A percentile compares a stretch with the other conserved stretches of the same genome.
Conservation (phyloP, 2,113 vertebrate species). For the Nestor notabilis region DNA sequence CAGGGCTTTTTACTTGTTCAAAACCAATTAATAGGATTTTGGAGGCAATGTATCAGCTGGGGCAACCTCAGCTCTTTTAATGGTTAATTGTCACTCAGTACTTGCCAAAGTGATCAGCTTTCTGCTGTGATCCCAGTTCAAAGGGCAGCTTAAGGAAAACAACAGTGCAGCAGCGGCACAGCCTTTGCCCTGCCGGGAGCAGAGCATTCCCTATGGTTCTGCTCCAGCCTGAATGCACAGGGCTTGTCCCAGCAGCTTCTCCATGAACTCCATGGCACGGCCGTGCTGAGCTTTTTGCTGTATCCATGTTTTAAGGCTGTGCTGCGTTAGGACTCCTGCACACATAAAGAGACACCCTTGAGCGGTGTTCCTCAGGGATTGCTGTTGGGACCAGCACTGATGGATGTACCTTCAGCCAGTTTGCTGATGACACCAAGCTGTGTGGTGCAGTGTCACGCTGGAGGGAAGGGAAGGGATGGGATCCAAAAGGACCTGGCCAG, state of each 20-base stretch:
- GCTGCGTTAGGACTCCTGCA: background rate
- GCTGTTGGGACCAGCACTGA: background rate
- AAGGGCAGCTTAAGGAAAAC: background rate
- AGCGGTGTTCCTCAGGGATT: background rate
- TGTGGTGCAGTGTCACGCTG: background rate
- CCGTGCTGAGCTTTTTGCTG: background rate
- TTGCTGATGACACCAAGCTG: background rate
- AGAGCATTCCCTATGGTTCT: background rate
- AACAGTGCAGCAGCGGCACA: background rate
- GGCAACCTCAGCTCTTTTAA: background rate
- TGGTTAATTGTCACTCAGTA: background rate
- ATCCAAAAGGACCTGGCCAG: background rate
- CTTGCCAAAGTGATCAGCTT: background rate
- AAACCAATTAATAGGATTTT: background rate
- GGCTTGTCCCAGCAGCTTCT: background rate
- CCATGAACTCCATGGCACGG: accelerated
- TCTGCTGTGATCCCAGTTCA: background rate
- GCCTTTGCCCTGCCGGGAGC: background rate
- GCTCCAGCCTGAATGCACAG: accelerated
- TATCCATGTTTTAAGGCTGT: background rate
- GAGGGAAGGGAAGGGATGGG: background rate
- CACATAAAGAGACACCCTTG: background rate
- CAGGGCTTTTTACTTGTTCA: background rate
- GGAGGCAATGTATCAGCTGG: background rate
- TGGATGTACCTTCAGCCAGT: background rate